Evolutionary conservation across 2,888 invertebrate species (phyloP).

Genomic region (Heliconius erato): DNA sequence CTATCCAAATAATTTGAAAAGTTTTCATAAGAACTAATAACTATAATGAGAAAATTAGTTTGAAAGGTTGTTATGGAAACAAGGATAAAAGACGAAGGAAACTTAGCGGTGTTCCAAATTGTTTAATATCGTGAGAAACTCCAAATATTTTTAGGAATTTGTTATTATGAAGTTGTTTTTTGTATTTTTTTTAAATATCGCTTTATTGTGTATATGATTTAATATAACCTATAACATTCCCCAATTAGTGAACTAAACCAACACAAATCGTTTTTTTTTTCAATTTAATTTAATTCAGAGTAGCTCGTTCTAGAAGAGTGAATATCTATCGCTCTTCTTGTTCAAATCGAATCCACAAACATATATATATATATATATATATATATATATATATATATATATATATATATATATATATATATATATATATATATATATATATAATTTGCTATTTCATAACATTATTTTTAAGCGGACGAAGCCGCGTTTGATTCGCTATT

Average conservation of each 20-base stretch:
- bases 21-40: constrained; percentile 23
- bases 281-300: too few species aligned
- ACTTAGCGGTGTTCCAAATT: constrained; percentile 18
- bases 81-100: constrained; percentile 17
- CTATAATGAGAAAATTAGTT: constrained; percentile 27
- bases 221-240: too few species aligned
- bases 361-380: too few species aligned
- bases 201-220: too few species aligned
- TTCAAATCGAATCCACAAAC: too few species aligned
- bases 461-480: not conserved
- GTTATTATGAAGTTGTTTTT: not conserved
- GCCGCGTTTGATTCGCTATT: not conserved
- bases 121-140: constrained; percentile 23
- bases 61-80: constrained; percentile 19
- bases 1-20: constrained; percentile 24
- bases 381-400: too few species aligned
- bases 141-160: constrained; percentile 5
- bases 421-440: too few species aligned
- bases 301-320: too few species aligned
- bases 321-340: too few species aligned
- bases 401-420: too few species aligned
- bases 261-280: too few species aligned
- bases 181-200: not conserved
- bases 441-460: not conserved
- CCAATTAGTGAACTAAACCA: too few species aligned